A percentile compares a stretch with the other conserved stretches of the same genome.
Evolutionary conservation across 2,797 vertebrate genomes (phyloP).

Genomic region (Stomatorhinus walkeri): DNA sequence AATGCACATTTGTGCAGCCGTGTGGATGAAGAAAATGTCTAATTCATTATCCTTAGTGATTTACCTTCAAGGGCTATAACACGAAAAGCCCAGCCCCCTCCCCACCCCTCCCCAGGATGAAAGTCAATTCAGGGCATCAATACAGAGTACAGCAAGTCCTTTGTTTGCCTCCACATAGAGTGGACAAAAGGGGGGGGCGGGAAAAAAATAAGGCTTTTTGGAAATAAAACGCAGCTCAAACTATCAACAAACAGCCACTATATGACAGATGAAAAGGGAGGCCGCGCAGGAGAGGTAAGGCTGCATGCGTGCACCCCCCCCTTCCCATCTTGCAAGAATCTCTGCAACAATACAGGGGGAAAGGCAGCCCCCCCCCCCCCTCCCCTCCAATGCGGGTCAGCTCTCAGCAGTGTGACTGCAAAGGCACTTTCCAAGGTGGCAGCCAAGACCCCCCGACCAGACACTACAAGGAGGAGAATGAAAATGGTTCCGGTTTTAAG

Average conservation of each 20-base stretch:
- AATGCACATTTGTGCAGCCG: background rate
- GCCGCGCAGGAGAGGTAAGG: background rate
- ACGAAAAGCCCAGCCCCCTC: background rate
- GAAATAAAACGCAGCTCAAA: background rate
- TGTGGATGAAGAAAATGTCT: background rate
- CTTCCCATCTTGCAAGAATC: background rate
- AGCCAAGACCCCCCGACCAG: background rate
- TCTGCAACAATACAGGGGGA: background rate
- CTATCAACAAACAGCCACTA: background rate
- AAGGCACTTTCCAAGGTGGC: background rate
- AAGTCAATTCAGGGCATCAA: background rate
- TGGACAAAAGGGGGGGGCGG: background rate
- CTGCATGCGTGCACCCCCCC: background rate
- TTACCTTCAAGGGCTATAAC: constrained; percentile 5
- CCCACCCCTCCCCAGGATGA: background rate
- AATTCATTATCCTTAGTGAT: background rate
- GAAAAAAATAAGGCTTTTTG: constrained; percentile 1
- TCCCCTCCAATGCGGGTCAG: background rate
- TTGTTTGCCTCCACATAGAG: background rate
- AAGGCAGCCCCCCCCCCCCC: background rate
- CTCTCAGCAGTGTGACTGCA: background rate
- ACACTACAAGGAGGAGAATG: background rate
- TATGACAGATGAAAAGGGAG: background rate
- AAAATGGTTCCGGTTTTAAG: background rate
- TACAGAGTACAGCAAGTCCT: background rate